Evolutionary conservation across 1,140 invertebrate species (phyloP).

Genomic region (Tribolium madens): DNA sequence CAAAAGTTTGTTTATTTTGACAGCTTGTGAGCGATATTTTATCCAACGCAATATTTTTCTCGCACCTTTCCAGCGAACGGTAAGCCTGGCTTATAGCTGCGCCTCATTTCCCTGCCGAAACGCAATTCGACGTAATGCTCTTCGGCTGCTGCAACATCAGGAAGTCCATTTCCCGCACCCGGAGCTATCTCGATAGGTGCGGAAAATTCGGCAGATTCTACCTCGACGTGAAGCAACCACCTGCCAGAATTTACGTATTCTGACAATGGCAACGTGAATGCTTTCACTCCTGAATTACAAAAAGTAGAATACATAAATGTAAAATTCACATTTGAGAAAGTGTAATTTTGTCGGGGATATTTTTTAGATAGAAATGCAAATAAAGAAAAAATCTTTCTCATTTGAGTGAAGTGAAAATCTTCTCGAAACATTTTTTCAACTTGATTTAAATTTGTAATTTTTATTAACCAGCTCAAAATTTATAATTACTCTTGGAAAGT

Average conservation of each 20-base stretch:
- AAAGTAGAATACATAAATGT: too few relatives aligned
- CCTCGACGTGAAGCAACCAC: conserved; percentile 71
- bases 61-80: conserved; percentile 74
- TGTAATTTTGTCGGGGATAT: background rate
- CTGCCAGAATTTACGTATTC: conserved; percentile 68
- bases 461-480: too few relatives aligned
- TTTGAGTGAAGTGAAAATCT: too few relatives aligned
- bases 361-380: background rate
- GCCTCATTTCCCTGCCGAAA: conserved; percentile 73
- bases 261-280: conserved; percentile 69
- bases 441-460: too few relatives aligned
- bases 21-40: too few relatives aligned
- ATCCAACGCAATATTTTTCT: conserved; percentile 16
- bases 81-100: conserved; percentile 74
- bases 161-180: conserved; percentile 55
- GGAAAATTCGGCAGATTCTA: conserved; percentile 68
- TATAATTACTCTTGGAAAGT: background rate
- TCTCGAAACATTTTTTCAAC: too few relatives aligned
- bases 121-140: conserved; percentile 75
- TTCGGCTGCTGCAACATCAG: conserved; percentile 72
- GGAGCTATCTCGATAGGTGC: conserved; percentile 66
- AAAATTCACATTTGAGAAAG: background rate
- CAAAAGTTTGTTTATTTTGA: too few relatives aligned
- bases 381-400: too few relatives aligned
- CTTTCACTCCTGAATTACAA: conserved; percentile 68